Conservation (phyloP, 2,797 vertebrate species). For the Rhinogobio ventralis region DNA sequence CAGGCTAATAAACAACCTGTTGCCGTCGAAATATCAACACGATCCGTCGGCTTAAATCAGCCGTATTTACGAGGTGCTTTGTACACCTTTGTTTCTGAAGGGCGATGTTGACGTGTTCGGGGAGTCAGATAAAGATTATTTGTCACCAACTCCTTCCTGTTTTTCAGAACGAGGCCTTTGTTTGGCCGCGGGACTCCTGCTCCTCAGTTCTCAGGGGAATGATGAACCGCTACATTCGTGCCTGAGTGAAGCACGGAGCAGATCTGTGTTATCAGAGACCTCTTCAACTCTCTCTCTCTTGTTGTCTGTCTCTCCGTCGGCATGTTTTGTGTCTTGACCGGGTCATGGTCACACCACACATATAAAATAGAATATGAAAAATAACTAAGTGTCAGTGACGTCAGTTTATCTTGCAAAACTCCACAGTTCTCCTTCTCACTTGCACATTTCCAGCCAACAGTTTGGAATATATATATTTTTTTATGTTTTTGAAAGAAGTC, state of each 20-base stretch:
- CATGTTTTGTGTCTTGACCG: neutral
- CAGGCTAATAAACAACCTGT: constrained; percentile 87
- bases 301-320: neutral
- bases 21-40: constrained; percentile 84
- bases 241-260: constrained; percentile 49
- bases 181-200: constrained; percentile 88
- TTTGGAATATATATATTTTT: neutral
- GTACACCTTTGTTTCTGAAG: constrained; percentile 91
- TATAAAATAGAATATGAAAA: neutral
- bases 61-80: constrained; percentile 93
- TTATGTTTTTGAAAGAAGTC: neutral
- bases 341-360: constrained; percentile 18
- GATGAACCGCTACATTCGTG: constrained; percentile 76
- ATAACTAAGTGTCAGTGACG: neutral
- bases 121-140: constrained; percentile 96
- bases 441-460: neutral
- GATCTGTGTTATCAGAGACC: constrained; percentile 26
- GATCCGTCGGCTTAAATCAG: constrained; percentile 91
- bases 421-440: neutral
- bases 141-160: constrained; percentile 99
- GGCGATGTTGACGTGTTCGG: constrained; percentile 93
- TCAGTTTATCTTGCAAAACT: neutral
- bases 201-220: constrained; percentile 92
- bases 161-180: constrained; percentile 95
- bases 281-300: constrained; percentile 7